Base-by-base conservation (phyloP, 2,113 vertebrate species). In the Takifugu flavidus region DNA sequence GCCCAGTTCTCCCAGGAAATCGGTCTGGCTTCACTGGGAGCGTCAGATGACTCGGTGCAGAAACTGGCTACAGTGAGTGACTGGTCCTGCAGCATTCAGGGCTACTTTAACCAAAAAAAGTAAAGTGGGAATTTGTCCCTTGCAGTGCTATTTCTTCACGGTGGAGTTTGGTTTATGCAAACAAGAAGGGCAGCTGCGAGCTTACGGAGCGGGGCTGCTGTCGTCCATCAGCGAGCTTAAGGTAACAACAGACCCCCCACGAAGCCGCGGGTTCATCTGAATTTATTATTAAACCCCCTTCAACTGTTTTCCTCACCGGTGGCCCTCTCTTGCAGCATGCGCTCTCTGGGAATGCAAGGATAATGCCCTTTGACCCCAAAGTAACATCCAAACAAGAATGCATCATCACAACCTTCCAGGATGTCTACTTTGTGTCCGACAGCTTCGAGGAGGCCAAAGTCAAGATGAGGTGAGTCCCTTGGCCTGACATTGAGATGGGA, bases 1-100 rank as follows among this genome's bases (percentile, higher is more conserved):
- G 96, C 97, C 56, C 97, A 99, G 47, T 99, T 99, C 85, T 98
- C 96, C 43, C 97, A 99, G 85, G 97, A 99, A 89, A 98, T 99
- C 60, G 97, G 97, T 55, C 86, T 99, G 47, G 94, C 94, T 44
- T 99, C 97, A n/a, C 92, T 99, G 5, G 97, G 97, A 12, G 94
- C 95, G 62, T 96, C 96, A 6, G 97, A 99, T 49, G 96, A 99
- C 63, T 91, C 94, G 39, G 90, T 99, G 67, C 94, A 98, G 79
- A 98, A 98, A 78, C 91, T 99, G 75, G 95, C 97, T 80, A 98
- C 96, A 13, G 97, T 99, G 88, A 89, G 91, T 85, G 1, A 52
- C 34, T 39, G 29, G 7, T 31, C 6, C 29, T 31, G 34, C 7
- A 39, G 34, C 34, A 39, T 1, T 39, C 11, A 27, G 28, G 44